These are phyloP conservation scores for Anniella stebbinsi DNA, from an alignment of 2,797 vertebrate species.

Conservation along the genomic window DNA sequence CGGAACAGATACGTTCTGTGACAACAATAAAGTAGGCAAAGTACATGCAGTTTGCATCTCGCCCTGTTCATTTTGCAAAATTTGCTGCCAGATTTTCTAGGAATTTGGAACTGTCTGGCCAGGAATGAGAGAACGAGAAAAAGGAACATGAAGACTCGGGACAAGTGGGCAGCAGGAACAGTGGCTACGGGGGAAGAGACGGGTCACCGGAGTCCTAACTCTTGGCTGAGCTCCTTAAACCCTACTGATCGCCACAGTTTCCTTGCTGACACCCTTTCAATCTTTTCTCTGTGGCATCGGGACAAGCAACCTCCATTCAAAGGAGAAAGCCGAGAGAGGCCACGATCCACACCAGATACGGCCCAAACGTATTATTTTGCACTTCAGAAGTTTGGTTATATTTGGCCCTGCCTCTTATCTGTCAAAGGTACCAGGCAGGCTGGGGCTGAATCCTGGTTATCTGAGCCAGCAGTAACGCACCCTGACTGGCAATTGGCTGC, in stretches of 20 bases:
- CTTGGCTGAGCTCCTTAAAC: not conserved
- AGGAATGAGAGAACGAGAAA: not conserved
- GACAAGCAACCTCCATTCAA: not conserved
- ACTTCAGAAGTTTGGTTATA: not conserved
- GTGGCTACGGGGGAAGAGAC: not conserved
- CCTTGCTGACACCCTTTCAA: not conserved
- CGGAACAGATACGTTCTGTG: not conserved
- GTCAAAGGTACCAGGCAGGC: not conserved
- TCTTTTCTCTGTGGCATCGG: not conserved
- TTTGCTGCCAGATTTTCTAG: not conserved
- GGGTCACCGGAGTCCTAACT: no score
- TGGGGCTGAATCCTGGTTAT: not conserved
- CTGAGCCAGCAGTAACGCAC: no score
- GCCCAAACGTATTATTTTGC: not conserved
- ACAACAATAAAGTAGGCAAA: not conserved
- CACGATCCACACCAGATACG: not conserved
- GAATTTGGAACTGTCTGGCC: not conserved
- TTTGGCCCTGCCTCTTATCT: not conserved
- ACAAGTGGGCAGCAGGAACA: no score
- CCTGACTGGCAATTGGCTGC: not conserved
- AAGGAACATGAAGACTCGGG: not conserved
- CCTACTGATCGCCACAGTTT: not conserved
- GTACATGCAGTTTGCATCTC: not conserved
- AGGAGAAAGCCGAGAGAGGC: not conserved
- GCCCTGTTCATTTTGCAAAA: not conserved